A percentile compares a stretch with the other conserved stretches of the same genome.
phyloP scores from a whole-genome alignment of 35 echinoderm and acorn worm species.

The Diadema setosum region DNA sequence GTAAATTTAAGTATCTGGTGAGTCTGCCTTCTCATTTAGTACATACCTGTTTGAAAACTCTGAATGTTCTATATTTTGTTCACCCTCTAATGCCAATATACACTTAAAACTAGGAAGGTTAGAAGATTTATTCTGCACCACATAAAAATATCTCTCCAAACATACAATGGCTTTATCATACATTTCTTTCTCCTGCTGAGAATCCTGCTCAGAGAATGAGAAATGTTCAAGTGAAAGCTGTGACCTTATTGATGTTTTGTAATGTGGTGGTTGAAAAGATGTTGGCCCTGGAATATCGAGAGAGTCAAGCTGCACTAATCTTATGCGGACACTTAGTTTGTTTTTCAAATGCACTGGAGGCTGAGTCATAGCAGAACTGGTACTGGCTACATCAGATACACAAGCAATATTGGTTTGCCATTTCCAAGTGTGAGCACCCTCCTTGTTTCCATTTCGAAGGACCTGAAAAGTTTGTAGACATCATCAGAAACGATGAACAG shows the following conservation, averaged over 20 bases:
- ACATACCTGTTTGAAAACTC: constrained; percentile 19
- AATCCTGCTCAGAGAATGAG: background rate
- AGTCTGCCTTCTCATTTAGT: constrained; percentile 35
- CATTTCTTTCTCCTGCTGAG: background rate
- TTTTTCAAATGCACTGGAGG: too few species aligned
- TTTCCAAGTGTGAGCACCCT: background rate
- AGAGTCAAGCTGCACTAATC: background rate
- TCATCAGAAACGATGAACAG: background rate
- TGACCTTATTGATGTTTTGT: constrained; percentile 34
- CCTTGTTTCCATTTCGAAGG: background rate
- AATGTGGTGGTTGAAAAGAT: background rate
- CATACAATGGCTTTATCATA: background rate
- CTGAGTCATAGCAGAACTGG: background rate
- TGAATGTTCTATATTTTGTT: constrained; percentile 10
- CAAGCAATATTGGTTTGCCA: background rate
- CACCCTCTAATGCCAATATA: constrained; percentile 9
- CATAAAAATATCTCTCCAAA: constrained; percentile 13
- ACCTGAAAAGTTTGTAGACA: background rate
- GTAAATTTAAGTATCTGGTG: constrained; percentile 23
- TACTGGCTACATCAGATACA: background rate
- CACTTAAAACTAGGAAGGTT: constrained; percentile 27
- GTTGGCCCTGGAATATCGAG: background rate
- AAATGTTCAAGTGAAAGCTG: constrained; percentile 4
- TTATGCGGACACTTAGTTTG: background rate
- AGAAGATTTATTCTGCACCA: background rate